A percentile compares a stretch with the other conserved stretches of the same genome.
Conservation (phyloP, 2,888 invertebrate genomes). For the Pimpla rufipes region DNA sequence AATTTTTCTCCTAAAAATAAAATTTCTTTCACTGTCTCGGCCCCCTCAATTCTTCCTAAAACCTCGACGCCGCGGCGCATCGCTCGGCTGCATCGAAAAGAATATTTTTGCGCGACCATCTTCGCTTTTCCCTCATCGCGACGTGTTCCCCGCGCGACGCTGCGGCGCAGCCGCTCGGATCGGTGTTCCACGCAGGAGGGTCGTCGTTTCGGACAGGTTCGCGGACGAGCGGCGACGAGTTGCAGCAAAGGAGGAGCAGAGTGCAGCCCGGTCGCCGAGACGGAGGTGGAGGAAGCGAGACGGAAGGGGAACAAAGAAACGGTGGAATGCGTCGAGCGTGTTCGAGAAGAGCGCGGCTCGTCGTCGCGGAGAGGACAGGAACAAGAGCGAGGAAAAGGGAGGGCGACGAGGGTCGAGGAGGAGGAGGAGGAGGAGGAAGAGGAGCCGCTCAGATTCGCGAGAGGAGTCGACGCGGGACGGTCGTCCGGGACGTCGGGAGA, state of each 20-base stretch:
- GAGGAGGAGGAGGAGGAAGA: too few relatives aligned
- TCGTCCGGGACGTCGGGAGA: slow-evolving; percentile 38
- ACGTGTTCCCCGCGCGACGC: too few relatives aligned
- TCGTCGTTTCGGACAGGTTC: slow-evolving; percentile 43
- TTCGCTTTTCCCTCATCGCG: not conserved
- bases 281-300: slow-evolving; percentile 20
- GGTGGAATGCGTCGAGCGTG: slow-evolving; percentile 80
- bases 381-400: slow-evolving; percentile 34
- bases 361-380: slow-evolving; percentile 62
- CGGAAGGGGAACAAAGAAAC: slow-evolving; percentile 79
- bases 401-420: slow-evolving; percentile 39
- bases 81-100: not conserved
- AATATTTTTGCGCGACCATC: slow-evolving; percentile 18
- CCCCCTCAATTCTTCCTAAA: too few relatives aligned
- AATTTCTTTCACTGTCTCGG: too few relatives aligned
- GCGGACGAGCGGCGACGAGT: slow-evolving; percentile 44
- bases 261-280: not conserved
- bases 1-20: too few relatives aligned
- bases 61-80: too few relatives aligned
- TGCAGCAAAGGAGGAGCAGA: not conserved
- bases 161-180: not conserved
- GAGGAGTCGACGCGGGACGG: slow-evolving; percentile 4
- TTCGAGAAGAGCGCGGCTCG: slow-evolving; percentile 71
- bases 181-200: too few relatives aligned
- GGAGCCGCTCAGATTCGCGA: slow-evolving; percentile 53